Percentiles rank a stretch among this genome's conserved stretches.
Conservation (phyloP, 64 coral and sea anemone species). For the Pocillopora damicornis region DNA sequence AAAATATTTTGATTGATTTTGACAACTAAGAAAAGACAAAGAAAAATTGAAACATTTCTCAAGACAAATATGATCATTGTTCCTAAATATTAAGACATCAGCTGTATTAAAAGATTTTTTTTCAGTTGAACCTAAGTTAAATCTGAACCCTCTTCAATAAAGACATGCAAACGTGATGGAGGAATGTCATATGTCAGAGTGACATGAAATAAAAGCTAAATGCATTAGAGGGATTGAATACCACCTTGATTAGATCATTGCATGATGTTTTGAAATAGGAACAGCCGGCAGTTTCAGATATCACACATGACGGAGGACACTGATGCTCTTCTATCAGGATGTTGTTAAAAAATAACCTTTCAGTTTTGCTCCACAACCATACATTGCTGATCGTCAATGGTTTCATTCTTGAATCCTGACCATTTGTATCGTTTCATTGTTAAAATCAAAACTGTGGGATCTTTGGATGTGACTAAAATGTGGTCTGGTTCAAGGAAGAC, state of each 20-base stretch:
- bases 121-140: background rate
- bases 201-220: background rate
- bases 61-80: background rate
- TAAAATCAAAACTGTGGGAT: background rate
- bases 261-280: background rate
- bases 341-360: background rate
- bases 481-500: constrained; percentile 12
- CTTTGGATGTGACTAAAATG: background rate
- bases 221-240: background rate
- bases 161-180: background rate
- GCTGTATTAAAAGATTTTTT: background rate
- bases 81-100: background rate
- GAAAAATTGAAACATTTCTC: background rate
- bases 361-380: background rate
- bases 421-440: background rate
- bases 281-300: background rate
- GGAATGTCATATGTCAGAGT: background rate
- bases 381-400: background rate
- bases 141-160: background rate
- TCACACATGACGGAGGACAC: too few species aligned
- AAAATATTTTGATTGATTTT: background rate
- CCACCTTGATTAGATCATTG: constrained; percentile 1
- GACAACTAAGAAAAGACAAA: background rate
- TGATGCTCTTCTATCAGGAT: background rate
- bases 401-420: background rate